Percentiles rank a stretch among this genome's conserved stretches.
These are phyloP conservation scores for Eulacestoma nigropectus DNA, from an alignment of 2,113 vertebrate species.

Conservation along the genomic window DNA sequence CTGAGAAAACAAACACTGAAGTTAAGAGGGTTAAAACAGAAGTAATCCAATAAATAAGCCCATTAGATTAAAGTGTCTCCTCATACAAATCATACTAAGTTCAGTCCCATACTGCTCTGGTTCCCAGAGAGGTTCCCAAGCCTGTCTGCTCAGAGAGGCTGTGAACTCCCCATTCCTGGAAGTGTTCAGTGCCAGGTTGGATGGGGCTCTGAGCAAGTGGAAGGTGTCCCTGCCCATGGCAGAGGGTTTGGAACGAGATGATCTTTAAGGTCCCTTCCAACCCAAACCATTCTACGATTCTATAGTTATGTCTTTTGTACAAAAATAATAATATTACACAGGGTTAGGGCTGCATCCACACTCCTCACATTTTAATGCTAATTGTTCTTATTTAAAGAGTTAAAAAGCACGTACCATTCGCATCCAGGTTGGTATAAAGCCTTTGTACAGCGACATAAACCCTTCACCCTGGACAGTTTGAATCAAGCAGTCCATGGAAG, in stretches of 20 bases:
- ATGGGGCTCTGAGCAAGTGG: background rate
- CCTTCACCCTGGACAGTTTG: conserved; percentile 79
- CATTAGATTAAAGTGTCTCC: background rate
- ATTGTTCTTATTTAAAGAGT: background rate
- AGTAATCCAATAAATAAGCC: background rate
- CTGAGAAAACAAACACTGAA: conserved; percentile 70
- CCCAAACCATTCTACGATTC: background rate
- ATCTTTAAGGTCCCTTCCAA: background rate
- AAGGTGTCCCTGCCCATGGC: background rate
- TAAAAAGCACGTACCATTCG: conserved; percentile 75
- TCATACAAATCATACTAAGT: background rate
- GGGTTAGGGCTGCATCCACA: background rate
- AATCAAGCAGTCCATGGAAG: conserved; percentile 79
- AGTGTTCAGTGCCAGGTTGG: background rate
- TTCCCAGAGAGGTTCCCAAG: background rate
- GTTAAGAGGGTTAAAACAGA: conserved; percentile 53
- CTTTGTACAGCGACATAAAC: conserved; percentile 83
- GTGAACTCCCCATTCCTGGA: background rate
- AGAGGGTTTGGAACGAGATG: background rate
- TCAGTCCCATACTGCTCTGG: background rate
- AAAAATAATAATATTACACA: background rate
- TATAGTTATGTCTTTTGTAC: background rate
- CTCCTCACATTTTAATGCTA: background rate
- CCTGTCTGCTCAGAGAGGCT: background rate
- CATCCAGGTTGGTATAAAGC: conserved; percentile 84